Conservation (phyloP, 2,888 invertebrate species). For the Drosophila parthenogenetica region DNA sequence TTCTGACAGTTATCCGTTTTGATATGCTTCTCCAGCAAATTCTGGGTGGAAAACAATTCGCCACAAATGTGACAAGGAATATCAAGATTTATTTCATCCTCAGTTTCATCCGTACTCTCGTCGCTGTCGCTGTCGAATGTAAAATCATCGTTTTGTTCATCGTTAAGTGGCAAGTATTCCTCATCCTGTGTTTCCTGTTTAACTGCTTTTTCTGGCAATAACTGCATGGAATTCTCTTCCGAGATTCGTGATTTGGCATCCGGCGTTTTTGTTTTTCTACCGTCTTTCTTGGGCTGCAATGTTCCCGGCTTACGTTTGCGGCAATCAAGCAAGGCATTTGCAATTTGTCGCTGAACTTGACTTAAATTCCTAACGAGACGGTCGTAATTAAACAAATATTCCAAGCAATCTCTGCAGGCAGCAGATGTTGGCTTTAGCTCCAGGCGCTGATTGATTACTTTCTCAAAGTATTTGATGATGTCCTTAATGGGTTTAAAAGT, state of each 20-base stretch:
- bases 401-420: constrained; percentile 68
- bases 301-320: constrained; percentile 44
- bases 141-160: constrained; percentile 37
- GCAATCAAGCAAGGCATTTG: constrained; percentile 59
- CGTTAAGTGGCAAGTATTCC: constrained; percentile 13
- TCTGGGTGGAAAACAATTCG: constrained; percentile 65
- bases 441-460: constrained; percentile 66
- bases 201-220: not conserved
- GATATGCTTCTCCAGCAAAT: constrained; percentile 60
- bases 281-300: constrained; percentile 32
- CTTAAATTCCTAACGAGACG: constrained; percentile 68
- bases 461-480: constrained; percentile 67
- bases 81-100: constrained; percentile 52
- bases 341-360: constrained; percentile 70
- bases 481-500: constrained; percentile 70
- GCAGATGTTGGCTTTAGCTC: constrained; percentile 59
- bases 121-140: constrained; percentile 52
- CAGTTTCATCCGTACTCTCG: constrained; percentile 54
- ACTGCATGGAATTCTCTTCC: constrained; percentile 2
- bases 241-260: constrained; percentile 17
- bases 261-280: constrained; percentile 31
- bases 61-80: constrained; percentile 72
- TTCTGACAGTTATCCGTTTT: constrained; percentile 70
- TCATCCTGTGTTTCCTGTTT: constrained; percentile 26
- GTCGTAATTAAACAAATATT: constrained; percentile 71